Evolutionary conservation across 2,113 vertebrate species (phyloP), one percentile per base, ranked within the genome.

Genomic region (Nibea albiflora): DNA sequence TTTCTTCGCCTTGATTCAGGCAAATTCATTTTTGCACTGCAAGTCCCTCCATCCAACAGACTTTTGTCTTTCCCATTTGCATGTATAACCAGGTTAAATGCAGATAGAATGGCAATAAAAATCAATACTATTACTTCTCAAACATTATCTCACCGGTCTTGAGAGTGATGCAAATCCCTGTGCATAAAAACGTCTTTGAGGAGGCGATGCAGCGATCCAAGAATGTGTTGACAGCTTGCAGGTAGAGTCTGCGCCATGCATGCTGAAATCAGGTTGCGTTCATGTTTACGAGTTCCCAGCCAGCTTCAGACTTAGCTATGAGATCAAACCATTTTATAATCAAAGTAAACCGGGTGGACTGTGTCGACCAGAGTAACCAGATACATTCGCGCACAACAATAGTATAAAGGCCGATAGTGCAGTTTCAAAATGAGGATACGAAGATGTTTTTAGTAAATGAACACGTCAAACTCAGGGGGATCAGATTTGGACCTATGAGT

Each of bases 221-320:
- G 60, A 77, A 75, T 56, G 66, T 64, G 81, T 73, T 88, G 84
- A 85, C 73, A 83, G 79, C 70, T 83, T 50, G 81, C 89, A 93
- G 90, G 90, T 91, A 91, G 47, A 81, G 58, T 70, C 60, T 78
- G 82, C 71, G 77, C 81, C 72, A 62, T 74, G 82, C 63, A 31
- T 58, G 73, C 72, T 78, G 60, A 80, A 86, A 78, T 74, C 83
- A 86, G 80, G 71, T 35, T 85, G 76, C 47, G 50, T 73, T 85
- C 61, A 63, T 69, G 28, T 89, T 89, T 89, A 91, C 26, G 87
- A 86, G 80, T 77, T 64, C 77, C 1, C 78, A 76, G 71, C 31
- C 80, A 84, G 85, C 77, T 87, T 64, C 63, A 26, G 65, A 24
- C 44, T 83, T 66, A 80, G 52, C 49, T 54, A 17, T 39, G 42